These are phyloP conservation scores for Coracias cyanogaster DNA, from an alignment of 2,797 vertebrate genomes.

Conservation along the genomic window DNA sequence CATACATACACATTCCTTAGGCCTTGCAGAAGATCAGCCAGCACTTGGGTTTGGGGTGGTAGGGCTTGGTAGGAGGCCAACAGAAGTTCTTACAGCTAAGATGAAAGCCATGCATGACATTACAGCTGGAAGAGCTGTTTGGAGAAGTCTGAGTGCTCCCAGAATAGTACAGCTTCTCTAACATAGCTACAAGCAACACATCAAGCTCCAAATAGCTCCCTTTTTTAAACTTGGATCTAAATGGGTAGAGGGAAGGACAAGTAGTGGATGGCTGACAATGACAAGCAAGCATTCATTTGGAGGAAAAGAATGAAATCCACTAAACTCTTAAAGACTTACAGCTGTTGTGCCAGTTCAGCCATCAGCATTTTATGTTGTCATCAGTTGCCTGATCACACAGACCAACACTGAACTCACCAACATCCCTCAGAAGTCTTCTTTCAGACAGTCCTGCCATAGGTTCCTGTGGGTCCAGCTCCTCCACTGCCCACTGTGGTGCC, in stretches of 20 bases:
- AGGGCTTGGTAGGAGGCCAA: neutral
- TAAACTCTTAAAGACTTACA: neutral
- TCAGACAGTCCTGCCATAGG: no score
- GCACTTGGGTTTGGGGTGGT: neutral
- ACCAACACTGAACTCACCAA: no score
- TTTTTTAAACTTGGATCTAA: neutral
- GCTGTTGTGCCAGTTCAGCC: no score
- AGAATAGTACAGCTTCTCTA: conserved; percentile 10
- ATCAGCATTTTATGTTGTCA: no score
- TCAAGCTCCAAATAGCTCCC: neutral
- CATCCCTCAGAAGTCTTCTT: no score
- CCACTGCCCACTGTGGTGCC: no score
- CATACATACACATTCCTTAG: neutral
- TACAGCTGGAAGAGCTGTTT: neutral
- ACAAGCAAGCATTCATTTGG: neutral
- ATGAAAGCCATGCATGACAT: neutral
- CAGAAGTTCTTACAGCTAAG: neutral
- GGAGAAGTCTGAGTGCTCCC: neutral
- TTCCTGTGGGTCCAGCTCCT: no score
- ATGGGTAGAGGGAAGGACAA: neutral
- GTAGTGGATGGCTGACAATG: neutral
- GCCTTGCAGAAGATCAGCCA: neutral
- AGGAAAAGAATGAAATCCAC: neutral
- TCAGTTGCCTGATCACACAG: no score
- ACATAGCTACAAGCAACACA: neutral